Evolutionary conservation across 2,113 vertebrate species (phyloP).

Genomic region (Aspidoscelis tigris): DNA sequence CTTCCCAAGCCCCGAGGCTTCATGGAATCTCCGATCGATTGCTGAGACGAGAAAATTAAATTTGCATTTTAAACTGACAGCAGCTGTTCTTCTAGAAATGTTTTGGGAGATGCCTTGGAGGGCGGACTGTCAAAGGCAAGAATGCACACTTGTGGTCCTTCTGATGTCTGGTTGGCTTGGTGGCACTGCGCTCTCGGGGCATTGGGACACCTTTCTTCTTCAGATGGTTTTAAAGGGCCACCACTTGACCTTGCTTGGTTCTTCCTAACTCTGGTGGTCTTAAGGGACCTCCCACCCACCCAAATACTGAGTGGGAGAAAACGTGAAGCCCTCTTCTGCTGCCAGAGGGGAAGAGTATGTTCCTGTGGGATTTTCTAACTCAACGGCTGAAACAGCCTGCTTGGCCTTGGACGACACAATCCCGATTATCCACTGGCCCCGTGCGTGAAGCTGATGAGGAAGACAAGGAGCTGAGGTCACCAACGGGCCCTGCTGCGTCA

Average conservation of each 20-base stretch:
- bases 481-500: too few relatives aligned
- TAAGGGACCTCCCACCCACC: too few relatives aligned
- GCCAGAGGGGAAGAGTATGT: too few relatives aligned
- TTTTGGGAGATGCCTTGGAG: conserved; percentile 6
- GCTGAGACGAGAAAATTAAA: conserved; percentile 27
- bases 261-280: neutral
- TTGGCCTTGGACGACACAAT: too few relatives aligned
- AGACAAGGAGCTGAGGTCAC: too few relatives aligned
- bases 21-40: neutral
- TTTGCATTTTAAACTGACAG: conserved; percentile 43
- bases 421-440: too few relatives aligned
- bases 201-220: neutral
- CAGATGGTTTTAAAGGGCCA: neutral
- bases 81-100: conserved; percentile 26
- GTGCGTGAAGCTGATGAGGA: too few relatives aligned
- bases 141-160: neutral
- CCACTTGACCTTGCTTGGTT: neutral
- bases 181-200: neutral
- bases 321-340: too few relatives aligned
- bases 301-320: neutral
- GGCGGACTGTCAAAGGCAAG: neutral
- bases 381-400: too few relatives aligned
- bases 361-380: too few relatives aligned
- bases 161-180: neutral
- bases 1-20: neutral